Conservation (phyloP, 2,797 vertebrate species). For the Gouania willdenowi region DNA sequence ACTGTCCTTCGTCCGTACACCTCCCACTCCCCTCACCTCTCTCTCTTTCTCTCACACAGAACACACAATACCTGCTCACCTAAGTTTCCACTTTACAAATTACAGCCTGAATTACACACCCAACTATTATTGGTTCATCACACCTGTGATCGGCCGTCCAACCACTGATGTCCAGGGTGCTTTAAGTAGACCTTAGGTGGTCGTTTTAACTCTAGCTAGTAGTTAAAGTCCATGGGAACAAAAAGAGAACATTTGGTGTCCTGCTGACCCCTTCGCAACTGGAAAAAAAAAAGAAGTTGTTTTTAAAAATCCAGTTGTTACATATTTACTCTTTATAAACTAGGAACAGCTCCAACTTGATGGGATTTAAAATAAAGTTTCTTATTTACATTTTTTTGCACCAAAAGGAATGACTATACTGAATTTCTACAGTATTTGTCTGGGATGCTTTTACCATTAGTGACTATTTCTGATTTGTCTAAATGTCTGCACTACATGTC, state of each 20-base stretch:
- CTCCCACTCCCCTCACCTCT: too few species aligned
- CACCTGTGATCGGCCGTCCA: constrained; percentile 61
- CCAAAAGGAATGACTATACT: too few species aligned
- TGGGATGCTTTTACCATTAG: too few species aligned
- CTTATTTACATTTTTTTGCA: too few species aligned
- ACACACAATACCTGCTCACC: constrained; percentile 42
- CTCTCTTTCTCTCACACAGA: background rate
- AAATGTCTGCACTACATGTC: too few species aligned
- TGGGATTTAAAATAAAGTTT: too few species aligned
- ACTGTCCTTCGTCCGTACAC: too few species aligned
- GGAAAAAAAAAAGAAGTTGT: too few species aligned
- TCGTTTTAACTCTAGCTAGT: constrained; percentile 70
- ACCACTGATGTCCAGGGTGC: constrained; percentile 53
- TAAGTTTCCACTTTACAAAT: constrained; percentile 71
- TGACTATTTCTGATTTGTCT: too few species aligned
- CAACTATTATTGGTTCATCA: constrained; percentile 62
- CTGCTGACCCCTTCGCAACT: constrained; percentile 42
- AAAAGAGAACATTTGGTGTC: constrained; percentile 55
- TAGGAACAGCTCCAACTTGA: too few species aligned
- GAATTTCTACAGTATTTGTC: too few species aligned
- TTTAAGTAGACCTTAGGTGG: constrained; percentile 51
- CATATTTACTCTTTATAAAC: too few species aligned
- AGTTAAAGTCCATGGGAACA: constrained; percentile 70
- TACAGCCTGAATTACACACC: constrained; percentile 60
- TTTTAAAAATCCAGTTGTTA: constrained; percentile 32